phyloP scores from a whole-genome alignment of 2,888 invertebrate genomes.

The Aspidiotus rigidus region DNA sequence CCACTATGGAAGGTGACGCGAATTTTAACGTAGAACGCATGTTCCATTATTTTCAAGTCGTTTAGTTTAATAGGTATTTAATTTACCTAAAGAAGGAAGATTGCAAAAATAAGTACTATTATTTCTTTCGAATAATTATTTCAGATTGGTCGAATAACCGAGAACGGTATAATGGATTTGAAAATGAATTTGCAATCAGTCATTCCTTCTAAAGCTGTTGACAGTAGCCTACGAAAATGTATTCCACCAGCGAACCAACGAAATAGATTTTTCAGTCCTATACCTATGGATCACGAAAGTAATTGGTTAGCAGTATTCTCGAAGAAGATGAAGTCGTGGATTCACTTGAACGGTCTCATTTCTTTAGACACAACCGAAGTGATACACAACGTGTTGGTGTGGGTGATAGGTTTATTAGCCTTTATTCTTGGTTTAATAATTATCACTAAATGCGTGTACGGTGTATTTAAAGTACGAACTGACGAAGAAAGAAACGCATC shows the following conservation, averaged over 20 bases:
- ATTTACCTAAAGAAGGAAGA: neutral
- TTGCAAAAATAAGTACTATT: no score
- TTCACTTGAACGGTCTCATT: neutral
- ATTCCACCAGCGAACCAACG: neutral
- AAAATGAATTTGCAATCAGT: conserved; percentile 12
- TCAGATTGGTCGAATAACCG: conserved; percentile 21
- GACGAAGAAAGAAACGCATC: conserved; percentile 10
- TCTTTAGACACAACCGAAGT: neutral
- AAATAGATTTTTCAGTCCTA: neutral
- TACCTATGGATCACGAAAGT: neutral
- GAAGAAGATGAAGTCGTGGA: conserved; percentile 2
- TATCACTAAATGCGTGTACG: conserved; percentile 24
- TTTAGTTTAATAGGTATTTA: neutral
- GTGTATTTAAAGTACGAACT: conserved; percentile 8
- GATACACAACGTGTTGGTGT: neutral
- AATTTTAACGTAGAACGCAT: no score
- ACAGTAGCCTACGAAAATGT: neutral
- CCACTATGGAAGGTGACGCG: no score
- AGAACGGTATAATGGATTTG: conserved; percentile 18
- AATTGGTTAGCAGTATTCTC: conserved; percentile 6
- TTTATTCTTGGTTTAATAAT: conserved; percentile 15
- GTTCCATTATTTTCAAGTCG: no score
- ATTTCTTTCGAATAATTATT: neutral
- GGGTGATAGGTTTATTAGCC: neutral
- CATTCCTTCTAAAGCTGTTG: neutral